Conservation (phyloP, 2,113 vertebrate genomes). For the Plecturocebus donacophilus region DNA sequence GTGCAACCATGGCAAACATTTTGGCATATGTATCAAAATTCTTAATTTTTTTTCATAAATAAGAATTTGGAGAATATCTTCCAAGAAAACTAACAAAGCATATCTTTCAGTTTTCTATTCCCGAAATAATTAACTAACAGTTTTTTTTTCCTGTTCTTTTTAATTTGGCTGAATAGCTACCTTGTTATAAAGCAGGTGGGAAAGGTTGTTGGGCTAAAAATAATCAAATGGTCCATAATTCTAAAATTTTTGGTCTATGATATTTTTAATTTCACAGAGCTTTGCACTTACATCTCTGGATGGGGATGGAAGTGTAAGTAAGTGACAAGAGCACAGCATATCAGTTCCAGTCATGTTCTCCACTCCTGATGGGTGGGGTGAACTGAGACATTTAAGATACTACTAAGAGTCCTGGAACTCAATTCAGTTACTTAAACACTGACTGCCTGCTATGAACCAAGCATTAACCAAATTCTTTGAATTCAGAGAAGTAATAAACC, state of each 20-base stretch:
- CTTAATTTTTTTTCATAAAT: constrained; percentile 18
- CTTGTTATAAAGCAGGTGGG: constrained; percentile 36
- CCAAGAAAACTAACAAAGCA: not conserved
- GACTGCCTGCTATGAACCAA: not conserved
- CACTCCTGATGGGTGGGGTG: not conserved
- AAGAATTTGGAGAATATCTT: constrained; percentile 11
- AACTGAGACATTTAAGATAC: not conserved
- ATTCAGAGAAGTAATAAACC: not conserved
- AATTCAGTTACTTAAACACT: not conserved
- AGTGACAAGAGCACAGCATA: not conserved
- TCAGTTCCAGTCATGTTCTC: not conserved
- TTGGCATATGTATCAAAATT: not conserved
- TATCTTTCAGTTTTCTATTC: not conserved
- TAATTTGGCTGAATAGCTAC: constrained; percentile 35
- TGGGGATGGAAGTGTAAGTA: not conserved
- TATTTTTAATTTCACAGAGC: constrained; percentile 68
- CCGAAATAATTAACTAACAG: not conserved
- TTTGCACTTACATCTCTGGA: constrained; percentile 38
- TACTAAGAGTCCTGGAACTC: not conserved
- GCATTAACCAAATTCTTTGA: not conserved
- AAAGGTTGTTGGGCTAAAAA: constrained; percentile 38
- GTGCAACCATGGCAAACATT: not conserved
- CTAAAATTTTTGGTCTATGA: constrained; percentile 27
- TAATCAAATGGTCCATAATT: not conserved
- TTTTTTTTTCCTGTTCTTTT: not conserved